Conservation (phyloP, 1,140 invertebrate genomes). For the Eciton burchellii region DNA sequence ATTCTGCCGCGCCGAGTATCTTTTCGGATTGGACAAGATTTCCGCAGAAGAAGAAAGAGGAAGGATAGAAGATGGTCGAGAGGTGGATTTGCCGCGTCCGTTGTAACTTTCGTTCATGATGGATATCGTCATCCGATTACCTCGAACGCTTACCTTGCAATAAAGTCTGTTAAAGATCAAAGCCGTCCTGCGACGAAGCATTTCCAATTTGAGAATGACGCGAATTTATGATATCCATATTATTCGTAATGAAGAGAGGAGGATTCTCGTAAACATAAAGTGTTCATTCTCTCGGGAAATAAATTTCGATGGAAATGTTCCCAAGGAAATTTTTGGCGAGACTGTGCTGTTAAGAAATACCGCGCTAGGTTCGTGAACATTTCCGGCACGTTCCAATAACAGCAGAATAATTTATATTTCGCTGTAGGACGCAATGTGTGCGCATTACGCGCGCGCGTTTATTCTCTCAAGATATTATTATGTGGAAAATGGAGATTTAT, state of each 20-base stretch:
- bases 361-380: neutral
- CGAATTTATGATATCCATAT: neutral
- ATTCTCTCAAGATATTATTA: too few species aligned
- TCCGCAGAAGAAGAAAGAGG: neutral
- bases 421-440: too few species aligned
- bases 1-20: neutral
- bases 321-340: conserved; percentile 13
- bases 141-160: neutral
- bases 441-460: too few species aligned
- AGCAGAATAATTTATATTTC: neutral
- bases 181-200: neutral
- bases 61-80: neutral
- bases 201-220: neutral
- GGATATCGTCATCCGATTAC: conserved; percentile 40
- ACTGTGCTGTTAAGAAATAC: conserved; percentile 6
- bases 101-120: conserved; percentile 43
- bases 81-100: conserved; percentile 32
- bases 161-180: conserved; percentile 34
- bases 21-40: conserved; percentile 38
- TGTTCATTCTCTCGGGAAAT: neutral
- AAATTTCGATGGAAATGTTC: neutral
- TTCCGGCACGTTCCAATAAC: neutral
- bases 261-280: conserved; percentile 12
- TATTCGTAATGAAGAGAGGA: neutral
- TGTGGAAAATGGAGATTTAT: too few species aligned